Conservation (phyloP, 2,797 vertebrate genomes). For the Mionectes olivaceus region DNA sequence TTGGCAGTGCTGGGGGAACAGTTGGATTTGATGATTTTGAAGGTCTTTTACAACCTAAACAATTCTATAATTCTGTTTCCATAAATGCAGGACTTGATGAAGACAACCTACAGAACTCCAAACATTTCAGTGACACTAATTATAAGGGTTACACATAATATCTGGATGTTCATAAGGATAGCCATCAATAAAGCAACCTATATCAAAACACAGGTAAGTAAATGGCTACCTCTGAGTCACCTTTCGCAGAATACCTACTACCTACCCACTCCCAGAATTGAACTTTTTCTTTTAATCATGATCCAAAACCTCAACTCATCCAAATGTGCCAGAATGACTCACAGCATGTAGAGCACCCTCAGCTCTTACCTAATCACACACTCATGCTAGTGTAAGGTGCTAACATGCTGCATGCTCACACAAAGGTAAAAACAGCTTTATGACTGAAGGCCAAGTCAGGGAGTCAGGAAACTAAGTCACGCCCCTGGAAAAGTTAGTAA, state of each 20-base stretch:
- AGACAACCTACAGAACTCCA: neutral
- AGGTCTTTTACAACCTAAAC: neutral
- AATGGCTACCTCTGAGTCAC: neutral
- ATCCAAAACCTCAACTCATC: neutral
- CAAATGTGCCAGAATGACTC: neutral
- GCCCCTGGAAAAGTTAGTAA: neutral
- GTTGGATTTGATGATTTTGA: rapidly evolving
- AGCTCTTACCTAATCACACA: neutral
- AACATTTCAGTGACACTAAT: neutral
- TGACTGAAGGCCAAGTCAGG: neutral
- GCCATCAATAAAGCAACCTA: neutral
- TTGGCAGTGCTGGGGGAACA: rapidly evolving
- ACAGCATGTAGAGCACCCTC: neutral
- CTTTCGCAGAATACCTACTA: neutral
- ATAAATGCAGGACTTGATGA: neutral
- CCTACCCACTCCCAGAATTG: neutral
- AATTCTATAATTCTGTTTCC: neutral
- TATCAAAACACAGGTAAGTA: neutral
- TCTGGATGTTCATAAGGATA: neutral
- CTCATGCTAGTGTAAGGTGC: neutral
- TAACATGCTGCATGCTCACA: neutral
- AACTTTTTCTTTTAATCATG: neutral
- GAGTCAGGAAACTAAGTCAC: neutral
- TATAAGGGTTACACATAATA: neutral
- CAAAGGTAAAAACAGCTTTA: neutral